Conservation (phyloP, 2,113 vertebrate species). For the Heliornis fulica region DNA sequence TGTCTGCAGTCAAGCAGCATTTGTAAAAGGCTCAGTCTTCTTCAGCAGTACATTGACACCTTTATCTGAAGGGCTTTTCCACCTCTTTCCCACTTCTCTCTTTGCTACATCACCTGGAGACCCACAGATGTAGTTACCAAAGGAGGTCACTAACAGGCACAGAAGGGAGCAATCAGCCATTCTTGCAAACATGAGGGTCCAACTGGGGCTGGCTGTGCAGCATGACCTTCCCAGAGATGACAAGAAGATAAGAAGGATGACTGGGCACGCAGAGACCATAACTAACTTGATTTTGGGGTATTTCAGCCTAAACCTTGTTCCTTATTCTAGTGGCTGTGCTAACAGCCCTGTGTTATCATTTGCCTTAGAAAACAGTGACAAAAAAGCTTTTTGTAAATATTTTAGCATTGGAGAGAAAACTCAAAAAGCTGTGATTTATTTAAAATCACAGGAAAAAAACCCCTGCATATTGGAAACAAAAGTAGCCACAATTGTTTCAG, state of each 20-base stretch:
- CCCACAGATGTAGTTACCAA: neutral
- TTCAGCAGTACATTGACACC: neutral
- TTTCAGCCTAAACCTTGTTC: neutral
- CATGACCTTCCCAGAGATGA: neutral
- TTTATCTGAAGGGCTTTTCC: neutral
- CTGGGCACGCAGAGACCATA: neutral
- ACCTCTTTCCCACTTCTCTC: neutral
- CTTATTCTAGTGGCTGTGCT: neutral
- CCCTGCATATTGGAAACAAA: neutral
- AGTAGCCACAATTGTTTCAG: neutral
- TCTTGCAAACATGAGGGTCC: neutral
- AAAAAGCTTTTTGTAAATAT: neutral
- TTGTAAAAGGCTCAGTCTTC: neutral
- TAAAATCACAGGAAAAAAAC: neutral
- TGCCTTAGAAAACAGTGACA: neutral
- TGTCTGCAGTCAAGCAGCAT: neutral
- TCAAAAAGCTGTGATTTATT: neutral
- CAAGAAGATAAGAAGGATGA: neutral
- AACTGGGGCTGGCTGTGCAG: rapidly evolving
- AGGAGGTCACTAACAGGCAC: neutral
- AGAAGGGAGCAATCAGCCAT: neutral
- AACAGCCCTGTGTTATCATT: neutral
- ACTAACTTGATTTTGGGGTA: neutral
- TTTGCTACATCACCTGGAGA: neutral
- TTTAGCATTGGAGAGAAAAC: neutral